Base-by-base conservation (phyloP, 2,113 vertebrate species). In the Istiophorus platypterus region DNA sequence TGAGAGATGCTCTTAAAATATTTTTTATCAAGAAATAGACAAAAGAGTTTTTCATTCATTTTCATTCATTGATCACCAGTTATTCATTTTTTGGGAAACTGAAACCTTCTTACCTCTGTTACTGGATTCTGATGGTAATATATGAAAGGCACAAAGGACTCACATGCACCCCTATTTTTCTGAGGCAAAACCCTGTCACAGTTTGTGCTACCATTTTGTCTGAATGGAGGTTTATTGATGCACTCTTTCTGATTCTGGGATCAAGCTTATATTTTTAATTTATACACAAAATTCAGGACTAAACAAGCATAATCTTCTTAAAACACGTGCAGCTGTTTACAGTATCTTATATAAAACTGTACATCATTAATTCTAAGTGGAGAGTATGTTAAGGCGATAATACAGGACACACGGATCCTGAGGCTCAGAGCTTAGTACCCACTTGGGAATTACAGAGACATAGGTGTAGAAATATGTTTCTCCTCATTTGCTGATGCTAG, bases 401-500 rank as follows among this genome's bases (percentile, higher is more conserved):
- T 26, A 63, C n/a, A 45, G 70, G 51, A 70, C 42, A 67, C 13
- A 15, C n/a, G 68, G 15, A 26, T 57, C 49, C 24, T 2, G 18
- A 61, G 59, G 63, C 37, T 63, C 13, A 8, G 13, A 51, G 69
- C n/a, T 87, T 41, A 76, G 69, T 1, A 62, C 29, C 71, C 68
- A 75, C 83, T 70, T 56, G 7, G 52, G 68, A 75, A 54, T 82
- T 75, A 81, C 34, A 57, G 18, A 47, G 29, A 82, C 49, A 68
- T 64, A 71, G 72, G 73, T 62, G 29, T 56, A 26, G 49, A 84
- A 84, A 76, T 70, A 63, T 51, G 59, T 80, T 77, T 73, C 47
- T 56, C 39, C 63, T 72, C 54, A 26, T 87, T 82, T 86, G 77
- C 76, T 90, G 86, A 90, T 84, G 77, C 66, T 52, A 70, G 85